Evolutionary conservation across 1,140 invertebrate species (phyloP), one percentile per base, ranked within the genome.

Genomic region (Luehdorfia chinensis): DNA sequence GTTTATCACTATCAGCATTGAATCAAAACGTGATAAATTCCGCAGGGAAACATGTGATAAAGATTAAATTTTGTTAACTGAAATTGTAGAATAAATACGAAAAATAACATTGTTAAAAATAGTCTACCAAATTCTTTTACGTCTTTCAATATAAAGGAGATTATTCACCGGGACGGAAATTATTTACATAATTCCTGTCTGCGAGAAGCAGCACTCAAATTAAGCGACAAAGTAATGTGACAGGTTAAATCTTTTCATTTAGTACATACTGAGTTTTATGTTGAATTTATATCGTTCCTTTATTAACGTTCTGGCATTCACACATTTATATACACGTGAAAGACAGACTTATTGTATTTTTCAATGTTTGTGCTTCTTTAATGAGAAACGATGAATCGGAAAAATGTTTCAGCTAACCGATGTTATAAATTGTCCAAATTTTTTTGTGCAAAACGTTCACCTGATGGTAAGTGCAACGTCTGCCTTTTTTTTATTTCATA

Each of bases 141-240:
- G 13, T 32, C 14, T 37, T 37, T 19, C 34, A 37, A 37, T 37
- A 37, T 37, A 21, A 37, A 37, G 18, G 18, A 3, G 16, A 37
- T 19, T 21, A 36, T 37, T 41, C 37, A 27, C 19, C 21, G 1
- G 37, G 27, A 5, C 37, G 37, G 37, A 41, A 41, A 41, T 41
- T 41, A 41, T 41, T 41, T 41, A 41, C 19, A 41, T 41, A 41
- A 41, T 41, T 41, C 37, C 37, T 41, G 23, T 41, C 37, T 27
- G 19, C 21, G 37, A 15, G 13, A 14, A 41, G 23, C 19, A 14
- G 23, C 8, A 15, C 7, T 27, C 23, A 27, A 41, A 41, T 41
- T 41, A 41, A 41, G 12, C 37, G 37, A 27, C 37, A 27, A 41
- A 41, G 15, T 41, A 14, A 41, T 41, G 37, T 41, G 23, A 12